Evolutionary conservation across 2,888 invertebrate genomes (phyloP).

Genomic region (Drosophila kuntzei): DNA sequence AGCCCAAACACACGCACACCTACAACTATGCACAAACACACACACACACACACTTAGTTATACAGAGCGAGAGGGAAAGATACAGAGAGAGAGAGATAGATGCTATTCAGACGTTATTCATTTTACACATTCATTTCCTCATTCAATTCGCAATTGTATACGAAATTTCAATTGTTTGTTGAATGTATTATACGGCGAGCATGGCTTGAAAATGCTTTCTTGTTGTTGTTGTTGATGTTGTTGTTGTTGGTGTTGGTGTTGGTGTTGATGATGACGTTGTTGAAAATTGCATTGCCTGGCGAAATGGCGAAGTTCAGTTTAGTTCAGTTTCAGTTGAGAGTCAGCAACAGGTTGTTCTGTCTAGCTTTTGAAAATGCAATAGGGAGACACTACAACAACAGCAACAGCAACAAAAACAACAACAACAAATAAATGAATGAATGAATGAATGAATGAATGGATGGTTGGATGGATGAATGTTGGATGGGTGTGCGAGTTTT

Average conservation of each 20-base stretch:
- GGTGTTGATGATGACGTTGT: conserved; percentile 74
- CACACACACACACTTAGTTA: background rate
- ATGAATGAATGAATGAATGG: conserved; percentile 41
- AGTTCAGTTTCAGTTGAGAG: conserved; percentile 61
- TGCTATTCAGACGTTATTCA: conserved; percentile 79
- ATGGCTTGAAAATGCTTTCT: conserved; percentile 33
- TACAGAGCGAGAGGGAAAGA: conserved; percentile 5
- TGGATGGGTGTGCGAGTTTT: conserved; percentile 16
- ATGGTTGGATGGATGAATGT: conserved; percentile 25
- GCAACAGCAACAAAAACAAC: conserved; percentile 37
- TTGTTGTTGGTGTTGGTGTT: conserved; percentile 40
- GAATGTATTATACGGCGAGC: conserved; percentile 73
- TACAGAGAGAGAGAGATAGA: conserved; percentile 9
- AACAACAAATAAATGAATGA: conserved; percentile 51
- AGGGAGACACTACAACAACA: conserved; percentile 60
- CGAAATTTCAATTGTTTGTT: conserved; percentile 81
- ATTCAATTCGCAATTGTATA: conserved; percentile 82
- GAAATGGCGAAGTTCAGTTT: conserved; percentile 70
- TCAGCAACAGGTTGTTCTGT: conserved; percentile 68
- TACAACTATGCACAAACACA: conserved; percentile 5
- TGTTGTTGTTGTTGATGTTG: conserved; percentile 24
- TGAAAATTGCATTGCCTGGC: conserved; percentile 79
- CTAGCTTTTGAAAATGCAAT: conserved; percentile 77
- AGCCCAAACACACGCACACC: conserved; percentile 21
- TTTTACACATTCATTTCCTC: conserved; percentile 82